Evolutionary conservation across 2,797 vertebrate species (phyloP), one percentile per base, ranked within the genome.

Genomic region (Cyprinodon diabolis): DNA sequence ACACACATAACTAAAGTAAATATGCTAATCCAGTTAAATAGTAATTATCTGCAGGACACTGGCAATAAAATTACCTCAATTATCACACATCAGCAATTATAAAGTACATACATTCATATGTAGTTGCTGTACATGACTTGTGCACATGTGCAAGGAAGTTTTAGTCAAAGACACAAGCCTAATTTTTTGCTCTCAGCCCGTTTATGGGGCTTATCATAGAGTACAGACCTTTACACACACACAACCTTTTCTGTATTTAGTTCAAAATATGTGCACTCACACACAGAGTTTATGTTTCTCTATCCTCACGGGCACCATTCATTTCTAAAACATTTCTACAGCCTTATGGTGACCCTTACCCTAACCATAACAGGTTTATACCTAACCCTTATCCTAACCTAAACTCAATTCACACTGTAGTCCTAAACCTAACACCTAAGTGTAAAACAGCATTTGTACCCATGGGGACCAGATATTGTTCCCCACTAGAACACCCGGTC

Each of bases 21-120:
- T 71, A 63, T 76, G 75, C 83, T 89, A 87, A 90, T 90, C 83
- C 85, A 82, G 60, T 56, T 77, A 65, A 63, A 75, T 77, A 69
- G 43, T 83, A 84, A 89, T 84, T 85, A 52, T 78, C 81, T 80
- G 80, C 76, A 49, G 40, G 52, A 60, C 70, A 84, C 80, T 23
- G 14, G 78, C 72, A 49, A 71, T 71, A 69, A 77, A 74, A 84
- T 75, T 83, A 69, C 75, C 66, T 57, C 80, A 37, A 37, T 74
- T 67, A 56, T 68, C 69, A 52, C 63, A 67, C 40, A 67, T n/a
- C 57, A 60, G 30, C 57, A 60, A 60, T 35, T 60, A 60, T 60
- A 75, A 66, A 72, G 55, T 73, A 71, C 74, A 51, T 66, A 43
- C 74, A 84, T 48, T 25, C 79, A 77, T 66, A 56, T 43, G 51